Percentiles rank a stretch among this genome's conserved stretches.
Conservation (phyloP, 2,888 invertebrate species). For the Cheilosia grossa region DNA sequence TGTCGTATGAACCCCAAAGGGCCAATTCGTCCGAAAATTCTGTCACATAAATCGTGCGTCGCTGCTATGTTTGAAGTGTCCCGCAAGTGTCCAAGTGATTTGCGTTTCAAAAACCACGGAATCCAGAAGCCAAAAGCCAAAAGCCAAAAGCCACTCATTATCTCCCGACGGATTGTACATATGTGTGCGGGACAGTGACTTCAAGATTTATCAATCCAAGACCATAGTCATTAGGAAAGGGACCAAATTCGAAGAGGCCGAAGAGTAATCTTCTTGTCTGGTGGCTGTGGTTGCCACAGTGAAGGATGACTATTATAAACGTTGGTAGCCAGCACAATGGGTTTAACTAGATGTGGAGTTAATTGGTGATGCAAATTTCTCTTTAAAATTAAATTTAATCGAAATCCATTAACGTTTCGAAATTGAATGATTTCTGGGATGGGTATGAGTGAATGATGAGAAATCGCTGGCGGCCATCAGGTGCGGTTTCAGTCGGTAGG, state of each 20-base stretch:
- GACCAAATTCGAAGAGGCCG: slow-evolving; percentile 28
- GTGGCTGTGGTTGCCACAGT: slow-evolving; percentile 33
- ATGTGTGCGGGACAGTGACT: slow-evolving; percentile 32
- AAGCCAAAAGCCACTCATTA: slow-evolving; percentile 59
- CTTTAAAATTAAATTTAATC: slow-evolving; percentile 42
- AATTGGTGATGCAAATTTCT: slow-evolving; percentile 57
- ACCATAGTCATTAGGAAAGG: slow-evolving; percentile 50
- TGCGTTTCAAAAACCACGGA: slow-evolving; percentile 56
- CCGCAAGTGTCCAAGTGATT: slow-evolving; percentile 22
- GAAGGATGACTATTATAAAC: slow-evolving; percentile 17
- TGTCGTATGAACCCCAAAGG: slow-evolving; percentile 12
- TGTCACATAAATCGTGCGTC: slow-evolving; percentile 50
- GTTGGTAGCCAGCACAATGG: slow-evolving; percentile 20
- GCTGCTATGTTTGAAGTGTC: slow-evolving; percentile 54
- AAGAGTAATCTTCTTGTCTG: slow-evolving; percentile 49
- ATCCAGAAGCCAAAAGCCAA: slow-evolving; percentile 39
- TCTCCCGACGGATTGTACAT: slow-evolving; percentile 26
- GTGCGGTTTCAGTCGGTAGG: not conserved
- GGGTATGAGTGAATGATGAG: slow-evolving; percentile 7
- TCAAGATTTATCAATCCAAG: slow-evolving; percentile 54
- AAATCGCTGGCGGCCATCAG: slow-evolving; percentile 24
- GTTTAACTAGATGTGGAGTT: slow-evolving; percentile 39
- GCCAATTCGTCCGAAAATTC: slow-evolving; percentile 30
- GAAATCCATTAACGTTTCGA: slow-evolving; percentile 45
- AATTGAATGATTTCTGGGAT: slow-evolving; percentile 29